A percentile compares a stretch with the other conserved stretches of the same genome.
Conservation (phyloP, 92 coral and sea anemone species). For the Palythoa grandiflora region DNA sequence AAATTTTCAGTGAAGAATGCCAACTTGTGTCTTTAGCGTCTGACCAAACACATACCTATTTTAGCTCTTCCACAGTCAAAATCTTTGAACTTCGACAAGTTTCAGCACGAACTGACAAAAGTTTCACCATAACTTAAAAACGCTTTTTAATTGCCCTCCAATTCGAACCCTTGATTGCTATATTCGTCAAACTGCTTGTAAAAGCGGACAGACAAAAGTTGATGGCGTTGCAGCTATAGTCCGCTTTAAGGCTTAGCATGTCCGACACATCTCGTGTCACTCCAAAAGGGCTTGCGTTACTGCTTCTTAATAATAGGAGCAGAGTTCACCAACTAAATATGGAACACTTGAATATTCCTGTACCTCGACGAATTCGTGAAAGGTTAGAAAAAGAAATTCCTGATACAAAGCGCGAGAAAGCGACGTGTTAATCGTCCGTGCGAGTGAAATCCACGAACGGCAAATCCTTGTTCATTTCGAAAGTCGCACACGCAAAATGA, state of each 20-base stretch:
- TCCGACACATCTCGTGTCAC: slow-evolving; percentile 44
- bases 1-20: slow-evolving; percentile 35
- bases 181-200: background rate
- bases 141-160: background rate
- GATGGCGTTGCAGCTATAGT: slow-evolving; percentile 17
- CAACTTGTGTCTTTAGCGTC: background rate
- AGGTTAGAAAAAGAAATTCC: background rate
- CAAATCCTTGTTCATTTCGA: slow-evolving; percentile 46
- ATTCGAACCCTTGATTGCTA: background rate
- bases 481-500: slow-evolving; percentile 49
- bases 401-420: background rate
- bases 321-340: slow-evolving; percentile 12
- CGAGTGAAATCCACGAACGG: slow-evolving; percentile 23
- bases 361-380: background rate
- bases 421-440: slow-evolving; percentile 31
- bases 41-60: slow-evolving; percentile 7
- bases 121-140: background rate
- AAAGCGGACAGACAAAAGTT: slow-evolving; percentile 8
- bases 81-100: background rate
- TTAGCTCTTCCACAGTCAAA: background rate
- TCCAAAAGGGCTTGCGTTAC: slow-evolving; percentile 47
- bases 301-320: slow-evolving; percentile 23
- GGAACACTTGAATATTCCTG: background rate
- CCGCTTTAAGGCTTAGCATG: slow-evolving; percentile 1
- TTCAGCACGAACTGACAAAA: slow-evolving; percentile 9